Percentiles rank a stretch among this genome's conserved stretches.
These are phyloP conservation scores for Ichneumoninae sp. DNA, from an alignment of 2,888 invertebrate species.

Conservation along the genomic window DNA sequence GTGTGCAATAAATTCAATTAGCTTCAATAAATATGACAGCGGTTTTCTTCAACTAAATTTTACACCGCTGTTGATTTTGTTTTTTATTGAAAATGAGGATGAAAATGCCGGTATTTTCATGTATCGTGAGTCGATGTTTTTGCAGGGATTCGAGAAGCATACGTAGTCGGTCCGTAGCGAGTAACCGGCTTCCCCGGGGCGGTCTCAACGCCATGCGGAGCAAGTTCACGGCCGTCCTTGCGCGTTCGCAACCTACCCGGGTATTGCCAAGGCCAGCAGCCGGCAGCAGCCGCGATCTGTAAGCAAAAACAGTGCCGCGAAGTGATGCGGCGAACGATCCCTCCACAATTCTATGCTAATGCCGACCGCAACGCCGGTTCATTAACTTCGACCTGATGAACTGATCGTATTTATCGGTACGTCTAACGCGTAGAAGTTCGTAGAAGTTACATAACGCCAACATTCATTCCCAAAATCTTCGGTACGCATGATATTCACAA, in stretches of 20 bases:
- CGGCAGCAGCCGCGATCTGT: conserved; percentile 37
- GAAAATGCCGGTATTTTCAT: conserved; percentile 13
- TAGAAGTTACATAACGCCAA: neutral
- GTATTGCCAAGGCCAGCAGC: conserved; percentile 70
- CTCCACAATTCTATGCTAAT: conserved; percentile 67
- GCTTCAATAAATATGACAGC: neutral
- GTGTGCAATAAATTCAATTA: neutral
- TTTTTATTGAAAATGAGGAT: neutral
- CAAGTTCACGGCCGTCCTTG: conserved; percentile 81
- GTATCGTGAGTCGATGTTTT: conserved; percentile 24
- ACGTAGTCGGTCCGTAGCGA: conserved; percentile 20
- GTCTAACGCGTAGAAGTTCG: conserved; percentile 28
- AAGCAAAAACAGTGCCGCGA: conserved; percentile 14
- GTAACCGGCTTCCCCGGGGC: conserved; percentile 55
- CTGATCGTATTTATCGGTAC: conserved; percentile 63
- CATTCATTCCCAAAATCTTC: too few relatives aligned
- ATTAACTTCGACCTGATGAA: conserved; percentile 68
- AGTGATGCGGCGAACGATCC: conserved; percentile 6
- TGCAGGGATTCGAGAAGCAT: conserved; percentile 1
- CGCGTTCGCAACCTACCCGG: conserved; percentile 70
- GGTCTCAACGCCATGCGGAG: conserved; percentile 58
- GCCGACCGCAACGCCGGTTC: conserved; percentile 45
- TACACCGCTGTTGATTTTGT: neutral
- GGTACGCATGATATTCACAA: neutral
- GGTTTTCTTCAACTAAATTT: neutral